Evolutionary conservation across 2,113 vertebrate genomes (phyloP), one percentile per base, ranked within the genome.

Genomic region (Dasyurus viverrinus): DNA sequence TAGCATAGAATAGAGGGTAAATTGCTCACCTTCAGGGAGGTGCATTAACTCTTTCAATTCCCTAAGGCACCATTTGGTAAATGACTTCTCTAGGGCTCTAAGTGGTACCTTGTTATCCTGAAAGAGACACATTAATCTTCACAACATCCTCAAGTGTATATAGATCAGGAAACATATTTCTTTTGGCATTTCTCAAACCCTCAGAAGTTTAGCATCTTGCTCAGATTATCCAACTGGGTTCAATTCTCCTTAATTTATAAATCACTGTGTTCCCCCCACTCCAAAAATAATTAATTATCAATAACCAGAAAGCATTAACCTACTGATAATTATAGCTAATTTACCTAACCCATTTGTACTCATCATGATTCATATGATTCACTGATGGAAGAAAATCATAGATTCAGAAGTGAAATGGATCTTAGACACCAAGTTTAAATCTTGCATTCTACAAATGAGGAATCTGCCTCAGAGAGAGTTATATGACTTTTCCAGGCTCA

Each of bases 61-160:
- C 94, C 97, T 91, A 48, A 93, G 94, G 96, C 5, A 55, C 84
- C 94, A 96, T 97, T 97, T 96, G 90, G 76, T 90, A 97, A 98
- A 97, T 95, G 93, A 96, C 97, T 97, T 96, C 95, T 97, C 94
- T 93, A 97, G 94, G 95, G 97, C 57, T 98, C 92, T 95, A 96
- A 98, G 95, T 97, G 95, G 68, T 93, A 95, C 95, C 91, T 97
- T 92, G 95, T 93, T 95, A 89, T 92, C 96, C 94, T 94, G 90
- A 95, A 97, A 97, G 96, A 96, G 93, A 92, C 54, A 94, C 97
- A 97, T 98, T 96, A 97, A 97, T 98, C 97, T 97, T 96, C 84
- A 95, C 89, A 95, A 90, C 23, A 90, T 95, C 94, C 12, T 92
- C 46, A 3, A 54, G 93, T 92, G 91, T 46, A 52, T 50, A 25